Conservation (phyloP, 2,888 invertebrate species). For the Agelastica alni region DNA sequence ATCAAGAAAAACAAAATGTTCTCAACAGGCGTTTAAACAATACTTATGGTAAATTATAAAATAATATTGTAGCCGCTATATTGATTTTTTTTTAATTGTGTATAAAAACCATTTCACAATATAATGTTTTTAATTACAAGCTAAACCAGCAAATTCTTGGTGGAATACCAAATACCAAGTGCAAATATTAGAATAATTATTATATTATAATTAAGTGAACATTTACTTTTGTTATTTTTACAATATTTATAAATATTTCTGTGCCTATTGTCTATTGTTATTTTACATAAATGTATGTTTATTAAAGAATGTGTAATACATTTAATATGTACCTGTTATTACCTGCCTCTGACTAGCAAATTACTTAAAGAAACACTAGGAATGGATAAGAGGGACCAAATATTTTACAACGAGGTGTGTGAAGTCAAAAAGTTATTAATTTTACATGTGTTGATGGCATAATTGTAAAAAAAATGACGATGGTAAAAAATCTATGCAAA, state of each 20-base stretch:
- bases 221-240: conserved; percentile 11
- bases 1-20: conserved; percentile 40
- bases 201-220: neutral
- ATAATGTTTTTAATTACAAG: conserved; percentile 3
- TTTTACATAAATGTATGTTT: conserved; percentile 4
- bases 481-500: too few relatives aligned
- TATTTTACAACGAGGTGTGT: too few relatives aligned
- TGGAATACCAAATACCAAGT: conserved; percentile 11
- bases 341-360: too few relatives aligned
- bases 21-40: conserved; percentile 2
- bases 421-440: too few relatives aligned
- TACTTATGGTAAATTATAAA: conserved; percentile 19
- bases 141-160: neutral
- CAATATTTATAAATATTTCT: conserved; percentile 13
- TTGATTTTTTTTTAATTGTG: neutral
- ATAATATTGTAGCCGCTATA: neutral
- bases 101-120: neutral
- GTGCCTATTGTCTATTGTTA: conserved; percentile 13
- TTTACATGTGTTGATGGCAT: too few relatives aligned
- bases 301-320: too few relatives aligned
- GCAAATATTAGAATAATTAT: conserved; percentile 9
- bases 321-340: too few relatives aligned
- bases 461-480: too few relatives aligned
- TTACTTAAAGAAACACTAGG: too few relatives aligned
- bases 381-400: too few relatives aligned